Evolutionary conservation across 92 coral and sea anemone species (phyloP), one percentile per base, ranked within the genome.

Genomic region (Diadumene lineata): DNA sequence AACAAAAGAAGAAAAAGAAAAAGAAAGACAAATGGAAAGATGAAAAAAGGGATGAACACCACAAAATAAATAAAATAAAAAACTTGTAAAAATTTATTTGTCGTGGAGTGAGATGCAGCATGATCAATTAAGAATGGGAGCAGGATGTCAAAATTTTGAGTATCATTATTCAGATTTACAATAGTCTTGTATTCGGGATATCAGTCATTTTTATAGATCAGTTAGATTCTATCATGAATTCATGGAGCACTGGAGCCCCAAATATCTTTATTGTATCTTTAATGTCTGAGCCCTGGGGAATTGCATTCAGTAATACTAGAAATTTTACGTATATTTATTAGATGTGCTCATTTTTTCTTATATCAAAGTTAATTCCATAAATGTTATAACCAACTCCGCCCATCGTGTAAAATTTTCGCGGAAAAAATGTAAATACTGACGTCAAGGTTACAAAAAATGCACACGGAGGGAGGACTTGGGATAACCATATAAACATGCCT

Each of bases 1-100:
- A 74, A 61, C 27, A 56, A 24, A 75, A 65, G 51, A 19, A 26
- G 76, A 66, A 22, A 33, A 28, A 53, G 61, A 81, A 64, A n/a
- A 73, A 67, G 60, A 74, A 32, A 23, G 43, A 81, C 50, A 73
- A 56, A 50, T 34, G 46, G 56, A 74, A 81, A 25, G 31, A 56
- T 28, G 22, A 7, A 13, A 11, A 25, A 28, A 66, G 38, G 0
- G 70, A 43, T 0, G 76, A 58, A n/a, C 44, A 34, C n/a, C 43
- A 44, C 60, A 38, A 67, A 32, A 67, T 53, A 25, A 81, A 56
- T 60, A 81, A 81, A 62, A 80, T 29, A 43, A 74, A 74, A 64
- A 81, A 74, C 18, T 62, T 21, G 6, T 28, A 6, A 27, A 4
- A 38, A 38, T 38, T 38, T 4, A 38, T 4, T 4, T 38, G 48